Evolutionary conservation across 2,888 invertebrate genomes (phyloP).

Genomic region (Epirrhoe alternata): DNA sequence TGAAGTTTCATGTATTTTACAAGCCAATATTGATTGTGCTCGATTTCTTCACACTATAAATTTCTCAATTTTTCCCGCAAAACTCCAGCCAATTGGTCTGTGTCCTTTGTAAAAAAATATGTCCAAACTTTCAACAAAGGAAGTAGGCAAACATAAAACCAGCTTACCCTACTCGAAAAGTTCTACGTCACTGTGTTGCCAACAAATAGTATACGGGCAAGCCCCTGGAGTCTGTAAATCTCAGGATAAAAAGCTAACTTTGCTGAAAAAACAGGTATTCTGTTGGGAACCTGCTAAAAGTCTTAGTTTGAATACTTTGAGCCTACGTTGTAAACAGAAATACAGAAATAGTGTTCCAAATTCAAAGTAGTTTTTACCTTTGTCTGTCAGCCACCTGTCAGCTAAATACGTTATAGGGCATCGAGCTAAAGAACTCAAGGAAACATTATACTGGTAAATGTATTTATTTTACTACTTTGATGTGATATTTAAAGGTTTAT

Average conservation of each 20-base stretch:
- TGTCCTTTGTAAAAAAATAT: constrained; percentile 30
- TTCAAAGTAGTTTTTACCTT: not conserved
- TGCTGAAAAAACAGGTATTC: constrained; percentile 23
- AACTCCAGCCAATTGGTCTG: constrained; percentile 26
- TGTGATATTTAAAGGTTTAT: no score
- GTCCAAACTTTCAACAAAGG: constrained; percentile 33
- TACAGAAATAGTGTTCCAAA: not conserved
- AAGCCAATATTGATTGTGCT: not conserved
- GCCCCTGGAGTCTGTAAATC: constrained; percentile 36
- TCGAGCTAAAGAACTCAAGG: no score
- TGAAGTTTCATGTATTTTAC: no score
- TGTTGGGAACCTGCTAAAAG: constrained; percentile 12
- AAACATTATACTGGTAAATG: no score
- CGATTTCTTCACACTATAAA: not conserved
- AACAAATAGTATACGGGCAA: constrained; percentile 30
- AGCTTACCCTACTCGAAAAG: constrained; percentile 36
- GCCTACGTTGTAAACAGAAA: not conserved
- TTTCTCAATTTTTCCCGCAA: not conserved
- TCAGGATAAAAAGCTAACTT: constrained; percentile 32
- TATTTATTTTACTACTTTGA: no score
- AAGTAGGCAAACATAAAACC: constrained; percentile 32
- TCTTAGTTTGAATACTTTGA: constrained; percentile 5
- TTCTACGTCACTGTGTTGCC: constrained; percentile 32
- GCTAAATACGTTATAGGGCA: no score
- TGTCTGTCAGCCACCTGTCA: no score